phyloP scores from a whole-genome alignment of 2,797 vertebrate species.

The Peromyscus attwateri region DNA sequence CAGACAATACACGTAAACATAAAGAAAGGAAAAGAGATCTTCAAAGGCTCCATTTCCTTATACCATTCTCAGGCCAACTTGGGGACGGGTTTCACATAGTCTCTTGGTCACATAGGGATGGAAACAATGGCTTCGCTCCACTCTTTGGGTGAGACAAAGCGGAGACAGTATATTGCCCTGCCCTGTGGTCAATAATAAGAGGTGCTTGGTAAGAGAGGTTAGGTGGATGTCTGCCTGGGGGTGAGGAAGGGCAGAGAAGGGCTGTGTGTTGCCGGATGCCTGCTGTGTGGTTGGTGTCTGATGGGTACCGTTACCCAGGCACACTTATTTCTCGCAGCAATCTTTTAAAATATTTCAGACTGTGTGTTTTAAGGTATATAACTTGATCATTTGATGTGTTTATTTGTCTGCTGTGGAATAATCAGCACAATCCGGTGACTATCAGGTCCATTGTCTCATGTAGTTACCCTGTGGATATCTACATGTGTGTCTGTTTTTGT shows the following conservation, averaged over 20 bases:
- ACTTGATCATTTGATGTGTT: background rate
- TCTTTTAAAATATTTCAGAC: background rate
- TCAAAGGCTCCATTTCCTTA: background rate
- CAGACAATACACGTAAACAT: background rate
- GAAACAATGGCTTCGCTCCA: background rate
- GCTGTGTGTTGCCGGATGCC: background rate
- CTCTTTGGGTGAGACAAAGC: background rate
- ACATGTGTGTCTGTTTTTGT: background rate
- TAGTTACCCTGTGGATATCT: background rate
- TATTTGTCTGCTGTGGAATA: background rate
- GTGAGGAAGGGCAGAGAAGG: background rate
- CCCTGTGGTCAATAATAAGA: background rate
- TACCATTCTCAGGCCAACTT: background rate
- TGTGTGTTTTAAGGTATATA: background rate
- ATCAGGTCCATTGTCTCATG: background rate
- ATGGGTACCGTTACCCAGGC: background rate
- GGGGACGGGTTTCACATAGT: background rate
- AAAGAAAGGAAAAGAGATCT: background rate
- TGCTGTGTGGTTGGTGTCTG: background rate
- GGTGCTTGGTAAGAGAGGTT: background rate
- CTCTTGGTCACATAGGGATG: background rate
- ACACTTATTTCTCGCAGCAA: background rate
- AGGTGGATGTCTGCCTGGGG: background rate
- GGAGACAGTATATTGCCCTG: background rate
- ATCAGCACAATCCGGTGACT: background rate